Conservation (phyloP, 2,888 invertebrate genomes). For the Carcina quercana region DNA sequence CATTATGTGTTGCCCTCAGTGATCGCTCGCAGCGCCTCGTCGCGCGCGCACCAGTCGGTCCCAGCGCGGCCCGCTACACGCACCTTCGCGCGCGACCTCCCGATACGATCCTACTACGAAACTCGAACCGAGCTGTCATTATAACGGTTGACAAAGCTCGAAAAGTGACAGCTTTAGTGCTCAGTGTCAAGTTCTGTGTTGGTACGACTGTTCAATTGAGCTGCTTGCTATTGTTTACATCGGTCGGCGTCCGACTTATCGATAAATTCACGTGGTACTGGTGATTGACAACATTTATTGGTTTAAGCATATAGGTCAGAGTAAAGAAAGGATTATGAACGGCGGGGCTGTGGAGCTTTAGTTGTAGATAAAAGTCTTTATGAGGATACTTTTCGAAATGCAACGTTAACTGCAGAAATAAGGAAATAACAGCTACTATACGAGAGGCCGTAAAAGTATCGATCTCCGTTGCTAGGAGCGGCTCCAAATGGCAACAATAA, state of each 20-base stretch:
- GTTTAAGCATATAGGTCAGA: no score
- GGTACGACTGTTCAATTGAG: constrained; percentile 20
- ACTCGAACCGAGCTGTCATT: constrained; percentile 33
- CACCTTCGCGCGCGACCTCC: constrained; percentile 41
- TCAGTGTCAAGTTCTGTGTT: constrained; percentile 44
- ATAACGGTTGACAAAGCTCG: constrained; percentile 28
- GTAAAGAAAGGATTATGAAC: no score
- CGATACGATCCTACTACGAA: constrained; percentile 44
- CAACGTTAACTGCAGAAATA: background rate
- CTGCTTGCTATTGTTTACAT: constrained; percentile 28
- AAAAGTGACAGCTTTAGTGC: constrained; percentile 36
- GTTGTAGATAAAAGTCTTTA: background rate
- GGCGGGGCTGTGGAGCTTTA: background rate
- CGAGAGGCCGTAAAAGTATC: constrained; percentile 30
- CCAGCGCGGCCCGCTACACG: constrained; percentile 58
- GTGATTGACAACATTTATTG: no score
- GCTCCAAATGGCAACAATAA: constrained; percentile 32
- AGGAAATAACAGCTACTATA: constrained; percentile 17
- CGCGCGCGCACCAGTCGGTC: constrained; percentile 40
- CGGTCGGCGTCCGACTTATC: constrained; percentile 34
- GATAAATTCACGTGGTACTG: no score
- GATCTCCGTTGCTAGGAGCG: constrained; percentile 47
- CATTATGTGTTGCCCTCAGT: constrained; percentile 30
- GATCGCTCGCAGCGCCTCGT: constrained; percentile 16
- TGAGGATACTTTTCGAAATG: background rate